A percentile compares a stretch with the other conserved stretches of the same genome.
Evolutionary conservation across 1,140 invertebrate species (phyloP).

Genomic region (Habropoda laboriosa): DNA sequence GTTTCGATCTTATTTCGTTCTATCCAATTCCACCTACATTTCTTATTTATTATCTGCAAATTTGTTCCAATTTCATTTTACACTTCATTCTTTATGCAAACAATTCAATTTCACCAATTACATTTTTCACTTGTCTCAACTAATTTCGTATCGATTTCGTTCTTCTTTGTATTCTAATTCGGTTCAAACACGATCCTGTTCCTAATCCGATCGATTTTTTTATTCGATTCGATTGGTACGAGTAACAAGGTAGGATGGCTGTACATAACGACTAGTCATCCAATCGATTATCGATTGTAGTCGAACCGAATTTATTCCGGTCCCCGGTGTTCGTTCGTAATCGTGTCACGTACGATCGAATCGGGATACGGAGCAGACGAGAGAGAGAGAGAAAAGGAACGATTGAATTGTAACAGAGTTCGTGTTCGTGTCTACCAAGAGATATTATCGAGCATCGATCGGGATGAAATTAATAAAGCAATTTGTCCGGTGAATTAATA

Average conservation of each 20-base stretch:
- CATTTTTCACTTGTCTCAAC: too few species aligned
- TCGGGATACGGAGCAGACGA: not conserved
- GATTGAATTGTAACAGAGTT: conserved; percentile 31
- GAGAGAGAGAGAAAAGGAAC: not conserved
- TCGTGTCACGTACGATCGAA: conserved; percentile 3
- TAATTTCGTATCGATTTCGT: too few species aligned
- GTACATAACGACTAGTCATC: conserved; percentile 46
- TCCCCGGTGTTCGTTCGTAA: not conserved
- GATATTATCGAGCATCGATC: conserved; percentile 5
- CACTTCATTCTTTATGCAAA: too few species aligned
- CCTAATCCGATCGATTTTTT: not conserved
- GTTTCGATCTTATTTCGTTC: too few species aligned
- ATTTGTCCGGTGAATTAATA: conserved; percentile 18
- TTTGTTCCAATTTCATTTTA: not conserved
- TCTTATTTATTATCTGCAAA: not conserved
- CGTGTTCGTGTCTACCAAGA: conserved; percentile 1
- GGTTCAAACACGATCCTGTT: not conserved
- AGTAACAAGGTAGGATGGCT: conserved; percentile 24
- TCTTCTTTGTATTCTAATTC: too few species aligned
- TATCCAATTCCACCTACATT: not conserved
- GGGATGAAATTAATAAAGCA: conserved; percentile 50
- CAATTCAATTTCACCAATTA: too few species aligned
- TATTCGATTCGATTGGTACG: not conserved
- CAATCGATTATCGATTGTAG: conserved; percentile 34
- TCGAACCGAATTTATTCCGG: conserved; percentile 45